Conservation (phyloP, 2,113 vertebrate species). For the Naja naja region DNA sequence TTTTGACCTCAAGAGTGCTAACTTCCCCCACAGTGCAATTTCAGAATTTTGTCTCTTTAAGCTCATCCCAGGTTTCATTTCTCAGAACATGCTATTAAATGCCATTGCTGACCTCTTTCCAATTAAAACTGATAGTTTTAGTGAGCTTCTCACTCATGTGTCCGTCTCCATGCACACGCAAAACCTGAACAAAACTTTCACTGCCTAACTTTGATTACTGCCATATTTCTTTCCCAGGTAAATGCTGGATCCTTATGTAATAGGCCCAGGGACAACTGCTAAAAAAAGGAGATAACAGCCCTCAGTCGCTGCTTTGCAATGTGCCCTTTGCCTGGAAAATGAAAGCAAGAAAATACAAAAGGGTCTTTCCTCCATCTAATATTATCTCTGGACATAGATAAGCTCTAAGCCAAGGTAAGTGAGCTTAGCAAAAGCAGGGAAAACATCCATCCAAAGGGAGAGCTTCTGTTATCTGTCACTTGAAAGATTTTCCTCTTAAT, state of each 20-base stretch:
- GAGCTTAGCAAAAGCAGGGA: not conserved
- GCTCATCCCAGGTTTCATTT: not conserved
- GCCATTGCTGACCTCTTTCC: not conserved
- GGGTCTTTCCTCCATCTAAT: not conserved
- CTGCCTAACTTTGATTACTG: not conserved
- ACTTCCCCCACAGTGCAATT: not conserved
- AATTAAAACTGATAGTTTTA: not conserved
- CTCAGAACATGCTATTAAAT: not conserved
- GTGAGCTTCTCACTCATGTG: not conserved
- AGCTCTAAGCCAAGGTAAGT: too few species aligned
- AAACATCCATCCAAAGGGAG: not conserved
- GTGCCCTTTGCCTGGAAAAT: not conserved
- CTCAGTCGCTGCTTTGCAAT: not conserved
- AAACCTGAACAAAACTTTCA: not conserved
- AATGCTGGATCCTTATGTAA: not conserved
- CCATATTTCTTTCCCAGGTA: not conserved
- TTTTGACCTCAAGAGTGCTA: not conserved
- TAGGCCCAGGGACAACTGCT: not conserved
- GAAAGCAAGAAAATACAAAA: not conserved
- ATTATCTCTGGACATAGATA: not conserved
- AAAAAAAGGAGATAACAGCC: not conserved
- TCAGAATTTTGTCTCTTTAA: not conserved
- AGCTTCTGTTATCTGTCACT: not conserved
- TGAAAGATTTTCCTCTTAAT: constrained; percentile 27
- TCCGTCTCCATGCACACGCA: not conserved